A percentile compares a stretch with the other conserved stretches of the same genome.
Evolutionary conservation across 2,888 invertebrate species (phyloP).

Genomic region (Eudasyphora cyanicolor): DNA sequence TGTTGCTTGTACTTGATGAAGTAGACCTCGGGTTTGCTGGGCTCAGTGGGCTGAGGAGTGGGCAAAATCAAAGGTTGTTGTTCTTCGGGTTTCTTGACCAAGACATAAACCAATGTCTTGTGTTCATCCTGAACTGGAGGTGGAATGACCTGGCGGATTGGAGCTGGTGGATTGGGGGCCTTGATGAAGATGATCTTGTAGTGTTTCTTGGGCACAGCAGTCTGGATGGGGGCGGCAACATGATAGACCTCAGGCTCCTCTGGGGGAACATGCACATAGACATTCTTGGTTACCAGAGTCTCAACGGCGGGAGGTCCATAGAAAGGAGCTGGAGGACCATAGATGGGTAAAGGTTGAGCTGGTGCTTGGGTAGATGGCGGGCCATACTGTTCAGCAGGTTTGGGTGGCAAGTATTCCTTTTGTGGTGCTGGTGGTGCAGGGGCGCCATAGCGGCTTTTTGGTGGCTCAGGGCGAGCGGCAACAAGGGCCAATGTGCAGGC

Average conservation of each 20-base stretch:
- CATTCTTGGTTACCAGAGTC: slow-evolving; percentile 79
- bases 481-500: slow-evolving; percentile 78
- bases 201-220: slow-evolving; percentile 81
- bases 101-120: slow-evolving; percentile 92
- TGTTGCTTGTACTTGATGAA: slow-evolving; percentile 88
- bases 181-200: slow-evolving; percentile 83
- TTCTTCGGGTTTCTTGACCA: slow-evolving; percentile 94
- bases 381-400: slow-evolving; percentile 69
- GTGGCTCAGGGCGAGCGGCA: slow-evolving; percentile 80
- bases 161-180: slow-evolving; percentile 81
- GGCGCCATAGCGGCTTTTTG: slow-evolving; percentile 76
- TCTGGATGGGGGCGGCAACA: slow-evolving; percentile 78
- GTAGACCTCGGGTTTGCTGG: slow-evolving; percentile 93
- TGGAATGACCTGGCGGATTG: slow-evolving; percentile 81
- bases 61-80: slow-evolving; percentile 90
- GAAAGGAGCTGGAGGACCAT: slow-evolving; percentile 77
- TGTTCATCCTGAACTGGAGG: slow-evolving; percentile 92
- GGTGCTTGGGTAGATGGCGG: slow-evolving; percentile 68
- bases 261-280: slow-evolving; percentile 82
- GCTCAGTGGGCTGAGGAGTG: slow-evolving; percentile 90
- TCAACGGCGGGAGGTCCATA: slow-evolving; percentile 77
- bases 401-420: slow-evolving; percentile 77
- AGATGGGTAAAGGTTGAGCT: slow-evolving; percentile 74
- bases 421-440: slow-evolving; percentile 75
- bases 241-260: slow-evolving; percentile 80